These are phyloP conservation scores for Bugulina stolonifera DNA, from an alignment of 2,888 invertebrate genomes.

Conservation along the genomic window DNA sequence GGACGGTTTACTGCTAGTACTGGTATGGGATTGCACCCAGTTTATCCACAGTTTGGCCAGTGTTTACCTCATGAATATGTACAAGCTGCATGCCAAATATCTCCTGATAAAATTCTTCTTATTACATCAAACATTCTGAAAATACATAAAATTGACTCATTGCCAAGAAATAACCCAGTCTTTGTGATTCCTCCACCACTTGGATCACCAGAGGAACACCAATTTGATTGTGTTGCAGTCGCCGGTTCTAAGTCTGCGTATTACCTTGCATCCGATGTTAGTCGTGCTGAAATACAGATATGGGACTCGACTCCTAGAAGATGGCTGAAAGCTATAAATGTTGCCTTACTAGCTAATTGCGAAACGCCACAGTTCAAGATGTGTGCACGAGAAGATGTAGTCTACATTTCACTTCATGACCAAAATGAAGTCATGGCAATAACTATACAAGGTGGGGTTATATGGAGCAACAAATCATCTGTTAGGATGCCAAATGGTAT, in stretches of 20 bases:
- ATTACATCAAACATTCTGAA: neutral
- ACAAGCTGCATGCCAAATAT: neutral
- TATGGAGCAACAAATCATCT: neutral
- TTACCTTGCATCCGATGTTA: neutral
- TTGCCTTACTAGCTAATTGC: neutral
- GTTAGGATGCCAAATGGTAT: neutral
- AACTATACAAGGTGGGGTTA: neutral
- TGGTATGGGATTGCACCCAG: neutral
- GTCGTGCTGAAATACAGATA: neutral
- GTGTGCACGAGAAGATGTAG: neutral
- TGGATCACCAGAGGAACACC: neutral
- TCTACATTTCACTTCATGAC: neutral
- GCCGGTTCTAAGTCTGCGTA: no score
- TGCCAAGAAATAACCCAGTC: neutral
- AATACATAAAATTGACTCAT: neutral
- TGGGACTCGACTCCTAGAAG: neutral
- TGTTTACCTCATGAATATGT: no score
- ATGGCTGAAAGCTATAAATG: neutral
- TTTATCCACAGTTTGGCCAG: no score
- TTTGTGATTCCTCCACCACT: neutral
- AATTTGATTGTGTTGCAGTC: constrained; percentile 7
- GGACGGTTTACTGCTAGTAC: neutral
- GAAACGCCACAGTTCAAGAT: neutral
- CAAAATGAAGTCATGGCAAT: neutral
- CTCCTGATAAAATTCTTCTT: neutral